Evolutionary conservation across 1,140 invertebrate genomes (phyloP).

Genomic region (Drosophila willistoni): DNA sequence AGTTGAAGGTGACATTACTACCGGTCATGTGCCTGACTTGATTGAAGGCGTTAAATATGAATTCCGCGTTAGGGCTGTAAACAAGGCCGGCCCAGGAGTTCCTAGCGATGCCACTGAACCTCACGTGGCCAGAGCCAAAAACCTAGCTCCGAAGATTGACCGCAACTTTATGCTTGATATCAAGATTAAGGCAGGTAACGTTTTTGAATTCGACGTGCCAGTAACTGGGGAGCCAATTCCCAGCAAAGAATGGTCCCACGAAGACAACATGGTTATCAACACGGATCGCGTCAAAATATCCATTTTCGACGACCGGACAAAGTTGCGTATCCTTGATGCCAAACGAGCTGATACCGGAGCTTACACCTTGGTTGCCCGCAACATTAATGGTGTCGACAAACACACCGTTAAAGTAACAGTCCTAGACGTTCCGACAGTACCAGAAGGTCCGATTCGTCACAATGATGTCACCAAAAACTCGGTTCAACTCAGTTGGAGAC

Average conservation of each 20-base stretch:
- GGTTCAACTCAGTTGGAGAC: constrained; percentile 92
- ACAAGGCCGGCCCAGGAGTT: constrained; percentile 96
- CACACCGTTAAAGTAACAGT: constrained; percentile 95
- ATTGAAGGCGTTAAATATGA: constrained; percentile 96
- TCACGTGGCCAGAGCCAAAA: constrained; percentile 95
- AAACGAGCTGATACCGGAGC: constrained; percentile 94
- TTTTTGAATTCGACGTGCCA: constrained; percentile 97
- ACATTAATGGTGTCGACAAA: constrained; percentile 94
- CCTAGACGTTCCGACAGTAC: constrained; percentile 93
- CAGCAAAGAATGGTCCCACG: constrained; percentile 95
- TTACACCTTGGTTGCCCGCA: constrained; percentile 95
- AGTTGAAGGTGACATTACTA: constrained; percentile 92
- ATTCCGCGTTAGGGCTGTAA: constrained; percentile 96
- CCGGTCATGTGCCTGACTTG: constrained; percentile 92
- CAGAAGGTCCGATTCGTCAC: constrained; percentile 93
- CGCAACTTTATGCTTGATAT: constrained; percentile 96
- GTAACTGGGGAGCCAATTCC: constrained; percentile 97
- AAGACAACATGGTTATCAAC: constrained; percentile 90
- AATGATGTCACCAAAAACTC: constrained; percentile 93
- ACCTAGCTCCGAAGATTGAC: constrained; percentile 96
- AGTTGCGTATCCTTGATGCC: constrained; percentile 93
- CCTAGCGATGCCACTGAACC: constrained; percentile 94
- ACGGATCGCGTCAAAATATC: constrained; percentile 92
- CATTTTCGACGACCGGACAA: constrained; percentile 94
- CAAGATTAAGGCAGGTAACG: constrained; percentile 95